phyloP scores from a whole-genome alignment of 2,797 vertebrate species.

The Pogonophryne albipinna region DNA sequence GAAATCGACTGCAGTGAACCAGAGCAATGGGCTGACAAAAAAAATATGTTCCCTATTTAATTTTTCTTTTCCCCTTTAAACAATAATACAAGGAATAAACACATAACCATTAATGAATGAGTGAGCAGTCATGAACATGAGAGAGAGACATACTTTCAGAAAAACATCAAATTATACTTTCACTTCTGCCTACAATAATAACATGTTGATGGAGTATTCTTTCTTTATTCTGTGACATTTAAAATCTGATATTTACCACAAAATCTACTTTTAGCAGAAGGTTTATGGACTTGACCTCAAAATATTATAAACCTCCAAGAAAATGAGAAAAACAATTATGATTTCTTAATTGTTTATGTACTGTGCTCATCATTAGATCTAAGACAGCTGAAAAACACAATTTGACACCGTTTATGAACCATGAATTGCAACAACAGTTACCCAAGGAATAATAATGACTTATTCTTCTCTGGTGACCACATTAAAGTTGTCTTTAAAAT shows the following conservation, averaged over 20 bases:
- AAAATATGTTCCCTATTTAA: conserved; percentile 41
- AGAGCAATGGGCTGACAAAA: conserved; percentile 37
- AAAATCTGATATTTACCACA: conserved; percentile 22
- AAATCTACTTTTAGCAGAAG: conserved; percentile 12
- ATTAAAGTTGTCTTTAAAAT: conserved; percentile 18
- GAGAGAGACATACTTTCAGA: conserved; percentile 27
- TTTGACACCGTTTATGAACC: conserved; percentile 56
- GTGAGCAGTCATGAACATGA: conserved; percentile 47
- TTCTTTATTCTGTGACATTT: conserved; percentile 46
- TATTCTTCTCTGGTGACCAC: conserved; percentile 46
- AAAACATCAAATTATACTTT: conserved; percentile 38
- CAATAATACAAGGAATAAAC: conserved; percentile 28
- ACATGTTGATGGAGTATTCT: neutral
- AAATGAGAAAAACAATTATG: conserved; percentile 44
- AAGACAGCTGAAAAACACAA: conserved; percentile 30
- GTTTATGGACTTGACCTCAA: conserved; percentile 12
- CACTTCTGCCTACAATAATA: conserved; percentile 19
- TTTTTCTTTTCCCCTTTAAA: neutral
- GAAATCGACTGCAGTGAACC: conserved; percentile 43
- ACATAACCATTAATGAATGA: conserved; percentile 48
- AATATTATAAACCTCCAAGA: conserved; percentile 16
- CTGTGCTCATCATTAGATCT: conserved; percentile 44
- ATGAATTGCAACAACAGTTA: conserved; percentile 42
- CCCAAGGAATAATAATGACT: conserved; percentile 43
- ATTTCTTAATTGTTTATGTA: conserved; percentile 30